Percentiles rank a stretch among this genome's conserved stretches.
Evolutionary conservation across 1,140 invertebrate species (phyloP).

Genomic region (Nasonia giraulti): DNA sequence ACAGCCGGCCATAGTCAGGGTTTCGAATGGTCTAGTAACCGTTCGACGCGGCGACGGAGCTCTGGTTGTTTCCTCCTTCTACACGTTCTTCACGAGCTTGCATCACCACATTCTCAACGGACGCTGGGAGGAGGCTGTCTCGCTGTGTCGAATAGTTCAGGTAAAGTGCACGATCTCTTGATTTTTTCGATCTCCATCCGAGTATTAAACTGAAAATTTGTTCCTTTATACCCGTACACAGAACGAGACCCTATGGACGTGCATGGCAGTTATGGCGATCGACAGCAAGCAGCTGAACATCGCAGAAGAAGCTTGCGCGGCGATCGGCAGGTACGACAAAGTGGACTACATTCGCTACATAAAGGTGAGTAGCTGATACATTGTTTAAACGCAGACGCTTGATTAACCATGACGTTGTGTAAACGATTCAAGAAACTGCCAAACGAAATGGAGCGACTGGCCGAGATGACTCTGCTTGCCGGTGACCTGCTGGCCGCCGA

Average conservation of each 20-base stretch:
- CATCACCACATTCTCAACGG: constrained; percentile 78
- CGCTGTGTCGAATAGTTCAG: constrained; percentile 86
- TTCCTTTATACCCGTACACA: constrained; percentile 57
- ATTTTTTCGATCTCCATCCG: constrained; percentile 11
- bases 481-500: constrained; percentile 89
- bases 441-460: constrained; percentile 79
- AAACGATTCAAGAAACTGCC: constrained; percentile 70
- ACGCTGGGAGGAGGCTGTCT: constrained; percentile 85
- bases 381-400: too few relatives aligned
- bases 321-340: constrained; percentile 93
- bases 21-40: constrained; percentile 86
- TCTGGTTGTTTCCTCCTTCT: constrained; percentile 78
- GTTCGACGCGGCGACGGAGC: constrained; percentile 84
- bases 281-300: constrained; percentile 86
- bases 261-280: constrained; percentile 89
- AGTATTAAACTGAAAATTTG: background rate
- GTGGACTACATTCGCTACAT: constrained; percentile 92
- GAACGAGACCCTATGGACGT: constrained; percentile 92
- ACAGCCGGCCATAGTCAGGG: constrained; percentile 84
- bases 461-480: constrained; percentile 87
- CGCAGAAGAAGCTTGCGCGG: constrained; percentile 95
- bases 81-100: constrained; percentile 81
- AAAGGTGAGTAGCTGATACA: constrained; percentile 71
- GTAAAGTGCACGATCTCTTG: constrained; percentile 69
- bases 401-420: too few relatives aligned